A percentile compares a stretch with the other conserved stretches of the same genome.
phyloP scores from a whole-genome alignment of 2,797 vertebrate genomes.

The Rhodeus uyekii region DNA sequence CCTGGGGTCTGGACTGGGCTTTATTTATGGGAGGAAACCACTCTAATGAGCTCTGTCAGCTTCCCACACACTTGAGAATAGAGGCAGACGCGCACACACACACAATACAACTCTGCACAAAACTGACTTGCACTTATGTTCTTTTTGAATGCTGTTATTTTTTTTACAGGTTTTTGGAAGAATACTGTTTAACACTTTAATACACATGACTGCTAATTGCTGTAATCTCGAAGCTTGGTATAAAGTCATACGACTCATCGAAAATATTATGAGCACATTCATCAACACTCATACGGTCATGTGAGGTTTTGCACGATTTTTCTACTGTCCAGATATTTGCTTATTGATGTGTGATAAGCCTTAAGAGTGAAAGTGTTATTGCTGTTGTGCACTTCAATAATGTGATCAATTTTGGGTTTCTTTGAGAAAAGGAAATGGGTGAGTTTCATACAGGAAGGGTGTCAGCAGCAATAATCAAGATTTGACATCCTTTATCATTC shows the following conservation, averaged over 20 bases:
- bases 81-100: background rate
- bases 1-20: background rate
- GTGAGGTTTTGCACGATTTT: slow-evolving; percentile 4
- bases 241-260: background rate
- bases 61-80: slow-evolving; percentile 12
- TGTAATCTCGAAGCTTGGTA: background rate
- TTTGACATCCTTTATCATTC: slow-evolving; percentile 10
- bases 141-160: background rate
- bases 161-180: background rate
- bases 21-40: slow-evolving; percentile 5
- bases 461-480: slow-evolving; percentile 16
- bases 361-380: slow-evolving; percentile 13
- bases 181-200: background rate
- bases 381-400: background rate
- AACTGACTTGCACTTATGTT: background rate
- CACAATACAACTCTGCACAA: background rate
- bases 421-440: background rate
- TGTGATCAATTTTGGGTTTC: background rate
- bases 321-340: slow-evolving; percentile 14
- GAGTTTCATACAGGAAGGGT: slow-evolving; percentile 36
- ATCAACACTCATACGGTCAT: background rate
- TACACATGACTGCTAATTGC: background rate
- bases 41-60: slow-evolving; percentile 14
- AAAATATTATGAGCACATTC: background rate
- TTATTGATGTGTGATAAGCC: slow-evolving; percentile 21